phyloP scores from a whole-genome alignment of 2,797 vertebrate genomes.

The Rhinoraja longicauda region DNA sequence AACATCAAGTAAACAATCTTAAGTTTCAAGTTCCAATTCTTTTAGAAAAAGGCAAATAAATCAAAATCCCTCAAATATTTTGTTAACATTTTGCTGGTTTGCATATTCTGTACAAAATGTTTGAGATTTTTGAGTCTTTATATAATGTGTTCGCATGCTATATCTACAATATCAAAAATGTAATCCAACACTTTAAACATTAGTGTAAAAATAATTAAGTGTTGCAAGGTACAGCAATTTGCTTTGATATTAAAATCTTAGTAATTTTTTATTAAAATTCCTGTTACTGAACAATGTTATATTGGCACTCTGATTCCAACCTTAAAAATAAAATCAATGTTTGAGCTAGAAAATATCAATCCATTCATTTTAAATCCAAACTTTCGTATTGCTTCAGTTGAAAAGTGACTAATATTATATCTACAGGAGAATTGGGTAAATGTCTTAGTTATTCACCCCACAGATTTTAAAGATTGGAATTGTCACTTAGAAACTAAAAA shows the following conservation, averaged over 20 bases:
- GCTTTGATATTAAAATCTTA: neutral
- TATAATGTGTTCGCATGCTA: neutral
- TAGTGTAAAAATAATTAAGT: neutral
- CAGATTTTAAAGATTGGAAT: neutral
- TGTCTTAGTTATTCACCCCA: neutral
- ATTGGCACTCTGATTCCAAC: neutral
- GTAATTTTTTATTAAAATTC: neutral
- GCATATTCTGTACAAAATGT: neutral
- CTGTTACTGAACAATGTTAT: neutral
- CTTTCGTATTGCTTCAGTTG: neutral
- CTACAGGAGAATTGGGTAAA: neutral
- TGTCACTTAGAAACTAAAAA: neutral
- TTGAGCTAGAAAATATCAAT: neutral
- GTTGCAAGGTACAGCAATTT: neutral
- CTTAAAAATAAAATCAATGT: neutral
- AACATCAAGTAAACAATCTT: constrained; percentile 2
- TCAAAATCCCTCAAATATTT: neutral
- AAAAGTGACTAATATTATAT: neutral
- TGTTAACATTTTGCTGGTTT: constrained; percentile 1
- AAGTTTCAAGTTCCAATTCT: neutral
- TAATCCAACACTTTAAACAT: neutral
- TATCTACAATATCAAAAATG: neutral
- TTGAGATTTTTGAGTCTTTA: neutral
- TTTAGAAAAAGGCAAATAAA: neutral
- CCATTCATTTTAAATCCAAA: neutral